These are phyloP conservation scores for Hipposideros larvatus DNA, from an alignment of 2,797 vertebrate species.

Conservation along the genomic window DNA sequence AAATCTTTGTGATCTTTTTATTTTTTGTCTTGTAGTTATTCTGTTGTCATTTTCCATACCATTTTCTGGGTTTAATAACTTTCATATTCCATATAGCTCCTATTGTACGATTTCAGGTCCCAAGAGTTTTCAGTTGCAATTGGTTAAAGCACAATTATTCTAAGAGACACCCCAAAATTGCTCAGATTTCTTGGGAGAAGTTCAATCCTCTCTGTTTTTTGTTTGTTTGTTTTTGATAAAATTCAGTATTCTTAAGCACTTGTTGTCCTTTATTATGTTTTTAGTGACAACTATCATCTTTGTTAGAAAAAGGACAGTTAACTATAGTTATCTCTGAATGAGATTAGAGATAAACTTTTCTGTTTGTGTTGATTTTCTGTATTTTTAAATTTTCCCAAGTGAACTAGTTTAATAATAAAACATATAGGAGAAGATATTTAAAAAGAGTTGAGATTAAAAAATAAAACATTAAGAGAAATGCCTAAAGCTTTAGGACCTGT, in stretches of 20 bases:
- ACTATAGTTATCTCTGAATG: not conserved
- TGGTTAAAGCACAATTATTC: constrained; percentile 31
- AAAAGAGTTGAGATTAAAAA: constrained; percentile 50
- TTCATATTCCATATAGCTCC: not conserved
- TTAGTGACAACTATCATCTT: not conserved
- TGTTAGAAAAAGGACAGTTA: constrained; percentile 10
- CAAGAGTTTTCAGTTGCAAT: not conserved
- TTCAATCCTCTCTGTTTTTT: not conserved
- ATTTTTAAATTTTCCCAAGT: not conserved
- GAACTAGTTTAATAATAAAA: constrained; percentile 50
- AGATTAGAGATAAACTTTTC: not conserved
- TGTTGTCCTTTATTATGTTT: not conserved
- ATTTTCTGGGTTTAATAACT: constrained; percentile 51
- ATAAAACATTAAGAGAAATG: constrained; percentile 52
- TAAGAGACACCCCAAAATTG: not conserved
- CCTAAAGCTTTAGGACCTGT: not conserved
- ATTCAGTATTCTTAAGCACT: not conserved
- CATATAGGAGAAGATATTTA: constrained; percentile 33
- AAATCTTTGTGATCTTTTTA: constrained; percentile 15
- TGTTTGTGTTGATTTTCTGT: constrained; percentile 31
- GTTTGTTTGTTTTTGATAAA: constrained; percentile 23
- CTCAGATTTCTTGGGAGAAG: not conserved
- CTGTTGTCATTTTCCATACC: constrained; percentile 4
- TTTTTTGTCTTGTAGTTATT: not conserved
- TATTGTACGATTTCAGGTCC: not conserved